Base-by-base conservation (phyloP, 2,888 invertebrate species). In the Diarsia dahlii region DNA sequence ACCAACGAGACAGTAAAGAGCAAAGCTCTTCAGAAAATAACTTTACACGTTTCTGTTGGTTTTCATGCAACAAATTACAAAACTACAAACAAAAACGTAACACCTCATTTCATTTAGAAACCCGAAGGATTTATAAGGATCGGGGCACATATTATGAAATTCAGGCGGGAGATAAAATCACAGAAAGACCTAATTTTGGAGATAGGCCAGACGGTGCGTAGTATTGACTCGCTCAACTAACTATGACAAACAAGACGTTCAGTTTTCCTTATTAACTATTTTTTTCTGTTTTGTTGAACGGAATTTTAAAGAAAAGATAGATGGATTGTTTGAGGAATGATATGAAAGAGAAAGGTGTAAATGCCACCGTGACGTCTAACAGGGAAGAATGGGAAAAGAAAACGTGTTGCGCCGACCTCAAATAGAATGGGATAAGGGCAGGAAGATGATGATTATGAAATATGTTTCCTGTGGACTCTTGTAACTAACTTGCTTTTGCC, bases 131-230 rank as follows among this genome's bases (percentile, higher is more conserved):
- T 79, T 54, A 54, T 48, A 28, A 18, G 48, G 54, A 54, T 65
- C 39, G 23, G 56, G 15, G 23, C 28, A 80, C 20, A 62, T 71
- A 71, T 56, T 56, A 72, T 65, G 71, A 71, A 71, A 23, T 73
- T 58, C 52, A 79, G 70, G 20, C 39, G n/a, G n/a, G 50, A 48
- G 50, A 67, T 68, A 66, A 54, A 50, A 69, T 81, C 67, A 23
- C 50, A 76, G 58, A 34, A 34, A 48, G 54, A 50, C 67, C n/a
- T n/a, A n/a, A n/a, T n/a, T 81, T 76, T 80, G 81, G 71, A 81
- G 39, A 68, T 28, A n/a, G 20, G 81, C 81, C 80, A 76, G 70
- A 76, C n/a, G 52, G 20, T 15, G 20, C n/a, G 54, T 80, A 45
- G 45, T 76, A 71, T 71, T 71, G 71, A 48, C 28, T 71, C 23